A percentile compares a stretch with the other conserved stretches of the same genome.
Evolutionary conservation across 2,797 vertebrate species (phyloP).

Genomic region (Paedocypris micromegethes): DNA sequence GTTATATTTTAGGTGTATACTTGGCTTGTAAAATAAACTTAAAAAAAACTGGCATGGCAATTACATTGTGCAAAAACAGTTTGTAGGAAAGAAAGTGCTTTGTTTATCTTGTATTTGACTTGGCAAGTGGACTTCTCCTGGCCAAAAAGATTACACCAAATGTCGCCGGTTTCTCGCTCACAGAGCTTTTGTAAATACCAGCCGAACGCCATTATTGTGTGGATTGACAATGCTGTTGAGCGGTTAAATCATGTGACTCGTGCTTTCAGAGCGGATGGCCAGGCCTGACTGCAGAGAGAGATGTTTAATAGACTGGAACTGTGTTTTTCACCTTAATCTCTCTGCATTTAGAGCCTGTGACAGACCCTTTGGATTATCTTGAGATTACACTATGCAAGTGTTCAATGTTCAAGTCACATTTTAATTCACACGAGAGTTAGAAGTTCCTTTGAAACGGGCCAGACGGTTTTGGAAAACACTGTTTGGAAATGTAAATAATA

Average conservation of each 20-base stretch:
- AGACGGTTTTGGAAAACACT: too few relatives aligned
- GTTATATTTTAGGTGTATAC: too few relatives aligned
- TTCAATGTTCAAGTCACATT: too few relatives aligned
- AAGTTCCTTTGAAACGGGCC: too few relatives aligned
- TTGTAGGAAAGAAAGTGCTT: slow-evolving; percentile 13
- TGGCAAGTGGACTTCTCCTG: too few relatives aligned
- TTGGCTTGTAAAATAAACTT: too few relatives aligned
- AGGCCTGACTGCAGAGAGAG: slow-evolving; percentile 25
- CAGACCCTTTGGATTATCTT: slow-evolving; percentile 45
- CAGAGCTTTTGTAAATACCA: slow-evolving; percentile 46
- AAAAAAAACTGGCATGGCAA: not conserved
- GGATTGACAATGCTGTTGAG: slow-evolving; percentile 47
- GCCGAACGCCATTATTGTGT: slow-evolving; percentile 54
- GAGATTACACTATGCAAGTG: slow-evolving; percentile 47
- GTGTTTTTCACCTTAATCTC: slow-evolving; percentile 49
- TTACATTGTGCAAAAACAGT: slow-evolving; percentile 1
- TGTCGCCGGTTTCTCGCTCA: slow-evolving; percentile 20
- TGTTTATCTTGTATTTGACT: slow-evolving; percentile 21
- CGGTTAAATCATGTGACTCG: slow-evolving; percentile 51
- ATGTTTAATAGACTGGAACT: slow-evolving; percentile 29
- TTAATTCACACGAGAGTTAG: too few relatives aligned
- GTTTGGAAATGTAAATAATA: too few relatives aligned
- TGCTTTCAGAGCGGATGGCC: slow-evolving; percentile 26
- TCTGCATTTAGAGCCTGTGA: slow-evolving; percentile 47
- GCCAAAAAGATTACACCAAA: too few relatives aligned